Base-by-base conservation (phyloP, 1,140 invertebrate genomes). In the Ooceraea biroi region DNA sequence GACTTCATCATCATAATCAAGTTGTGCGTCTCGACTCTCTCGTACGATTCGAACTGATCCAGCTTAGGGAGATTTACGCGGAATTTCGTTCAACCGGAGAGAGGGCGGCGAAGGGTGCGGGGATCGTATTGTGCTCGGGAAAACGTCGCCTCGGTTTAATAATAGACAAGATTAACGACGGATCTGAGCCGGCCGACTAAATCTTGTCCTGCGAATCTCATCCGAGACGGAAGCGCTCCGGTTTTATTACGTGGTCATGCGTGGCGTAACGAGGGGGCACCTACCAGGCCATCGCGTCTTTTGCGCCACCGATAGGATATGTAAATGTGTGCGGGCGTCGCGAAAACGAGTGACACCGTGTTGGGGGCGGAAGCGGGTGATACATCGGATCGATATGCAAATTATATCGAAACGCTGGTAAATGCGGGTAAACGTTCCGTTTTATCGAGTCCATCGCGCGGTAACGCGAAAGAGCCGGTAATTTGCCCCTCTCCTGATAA, bases 301-400 rank as follows among this genome's bases (percentile, higher is more conserved):
- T 17, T 71, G 30, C 8, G 17, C 12, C 19, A 11, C 5, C 30
- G 14, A 11, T n/a, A n/a, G 11, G 22, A 36, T 27, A 41, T 50
- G 60, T 63, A n/a, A 55, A 27, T 22, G 46, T 14, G 71, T 78
- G 41, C 65, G 72, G 48, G 68, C 68, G 61, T 55, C 48, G 55
- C 50, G 30, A 46, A 52, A 36, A 69, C 68, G 44, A 52, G 4
- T 61, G 10, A 52, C 8, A 66, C 68, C 68, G 68, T 17, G 12
- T n/a, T n/a, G n/a, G n/a, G n/a, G 5, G 52, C 25, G 63, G 30
- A 57, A 80, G 63, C 50, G 50, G 63, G 19, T 58, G n/a, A 55
- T 68, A 57, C 25, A n/a, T 58, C 14, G 19, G 66, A 84, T 88
- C 86, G 73, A 86, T 88, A 88, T 83, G 77, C 82, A 84, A 77